Base-by-base conservation (phyloP, 2,797 vertebrate genomes). In the Helicolenus hilgendorfi region DNA sequence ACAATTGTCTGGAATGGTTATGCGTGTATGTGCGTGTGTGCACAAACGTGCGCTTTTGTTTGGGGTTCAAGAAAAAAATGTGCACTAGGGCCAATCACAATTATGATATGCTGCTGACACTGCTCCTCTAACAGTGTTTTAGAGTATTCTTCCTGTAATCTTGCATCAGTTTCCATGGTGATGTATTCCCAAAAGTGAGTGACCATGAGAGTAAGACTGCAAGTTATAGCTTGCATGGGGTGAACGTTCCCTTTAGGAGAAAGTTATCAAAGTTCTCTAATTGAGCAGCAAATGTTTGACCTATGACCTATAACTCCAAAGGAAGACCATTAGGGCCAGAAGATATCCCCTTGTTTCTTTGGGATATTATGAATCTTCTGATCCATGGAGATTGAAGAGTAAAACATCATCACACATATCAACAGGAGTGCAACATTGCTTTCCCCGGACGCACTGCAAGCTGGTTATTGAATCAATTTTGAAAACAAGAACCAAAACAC, bases 401-500 rank as follows among this genome's bases (percentile, higher is more conserved):
- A 69, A 63, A 74, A 77, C 18, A 62, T 33, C 20, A 24, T 55
- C 38, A 38, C 58, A 29, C 2, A 45, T 41, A 75, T 71, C 63
- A 70, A 41, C 33, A 65, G 55, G 59, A 64, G 20, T 22, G n/a
- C 4, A 77, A 6, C 1, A 36, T 14, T 45, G 31, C 24, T 71
- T 72, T 26, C 22, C 22, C 15, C 2, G 1, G 38, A 41, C 10
- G n/a, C 27, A 65, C 36, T 6, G 58, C 62, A 49, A 45, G 22
- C 7, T 45, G 59, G 14, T 59, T 72, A 59, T 38, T 59, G 24
- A 60, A 70, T 81, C 67, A 79, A 79, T 60, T 77, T 29, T 67
- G 27, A 65, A 26, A 79, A 56, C 3, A 45, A 71, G 13, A 76
- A 69, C 20, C 45, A 69, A 71, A 72, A 69, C 27, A 53, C 3